Base-by-base conservation (phyloP, 53 echinoderm and acorn worm species). In the Echinarachnius parma region DNA sequence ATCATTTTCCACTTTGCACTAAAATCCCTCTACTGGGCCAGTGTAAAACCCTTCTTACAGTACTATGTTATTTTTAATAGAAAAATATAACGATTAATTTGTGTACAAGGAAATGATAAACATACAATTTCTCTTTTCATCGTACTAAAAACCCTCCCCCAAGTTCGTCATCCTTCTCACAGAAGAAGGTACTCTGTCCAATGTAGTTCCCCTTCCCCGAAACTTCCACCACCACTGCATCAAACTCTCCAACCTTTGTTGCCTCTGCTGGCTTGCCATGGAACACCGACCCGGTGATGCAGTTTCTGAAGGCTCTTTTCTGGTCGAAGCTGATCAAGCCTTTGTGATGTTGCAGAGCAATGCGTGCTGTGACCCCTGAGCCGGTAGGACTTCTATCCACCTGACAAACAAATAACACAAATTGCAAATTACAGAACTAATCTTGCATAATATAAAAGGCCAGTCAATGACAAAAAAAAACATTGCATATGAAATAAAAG, bases 171-270 rank as follows among this genome's bases (percentile, higher is more conserved):
- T 75, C 84, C 4, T 87, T 82, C 54, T 94, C 95, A 22, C 63
- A 19, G 11, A 83, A 59, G 30, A 80, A 94, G 16, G 75, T 82
- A 19, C 82, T 82, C 60, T 89, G 77, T 21, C 95, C 95, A 3
- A 76, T 76, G 72, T 84, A 94, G 55, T 89, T 46, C 1, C 74
- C 95, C 44, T 68, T 78, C 4, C 95, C 95, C 0, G 70, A 53
- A 3, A 94, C 87, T 28, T 94, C 95, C 7, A 94, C 95, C 31
- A 87, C 79, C 10, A 94, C 90, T 16, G 84, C 95, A 67, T 87
- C 87, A 31, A 77, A 81, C 23, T 68, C 59, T 9, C 95, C 90
- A 29, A 79, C 85, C 34, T 75, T 87, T 21, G 79, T 67, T 50
- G 61, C 71, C 20, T 80, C 46, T 37, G 76, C 26, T 14, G 84